Percentiles rank a stretch among this genome's conserved stretches.
phyloP scores from a whole-genome alignment of 2,797 vertebrate species.

The Hippoglossus hippoglossus region DNA sequence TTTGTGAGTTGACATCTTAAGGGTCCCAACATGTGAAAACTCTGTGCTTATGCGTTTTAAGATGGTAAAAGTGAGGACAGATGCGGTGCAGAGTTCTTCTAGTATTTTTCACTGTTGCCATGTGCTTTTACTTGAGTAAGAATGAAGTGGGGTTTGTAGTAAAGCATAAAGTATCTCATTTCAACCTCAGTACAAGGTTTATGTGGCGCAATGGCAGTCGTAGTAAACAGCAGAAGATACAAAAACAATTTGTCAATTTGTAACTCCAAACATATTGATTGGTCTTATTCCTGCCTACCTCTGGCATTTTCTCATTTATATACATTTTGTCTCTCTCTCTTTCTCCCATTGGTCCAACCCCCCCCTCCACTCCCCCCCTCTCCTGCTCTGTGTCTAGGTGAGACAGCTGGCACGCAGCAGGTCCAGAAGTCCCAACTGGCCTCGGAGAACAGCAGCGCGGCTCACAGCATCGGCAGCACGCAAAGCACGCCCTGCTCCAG shows the following conservation, averaged over 20 bases:
- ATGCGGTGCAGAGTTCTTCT: slow-evolving; percentile 21
- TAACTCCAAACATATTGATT: slow-evolving; percentile 18
- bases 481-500: slow-evolving; percentile 98
- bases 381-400: slow-evolving; percentile 80
- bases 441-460: slow-evolving; percentile 96
- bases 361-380: slow-evolving; percentile 10
- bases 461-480: slow-evolving; percentile 95
- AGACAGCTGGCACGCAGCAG: slow-evolving; percentile 82
- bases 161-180: slow-evolving; percentile 11
- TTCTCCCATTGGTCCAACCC: slow-evolving; percentile 2
- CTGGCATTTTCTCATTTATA: slow-evolving; percentile 14
- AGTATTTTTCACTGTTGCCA: background rate
- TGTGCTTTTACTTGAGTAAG: slow-evolving; percentile 3
- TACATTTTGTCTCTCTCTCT: slow-evolving; percentile 1
- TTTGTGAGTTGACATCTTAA: slow-evolving; percentile 16
- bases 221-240: slow-evolving; percentile 29
- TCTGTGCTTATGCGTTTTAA: slow-evolving; percentile 26
- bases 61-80: background rate
- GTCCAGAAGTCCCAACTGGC: slow-evolving; percentile 86
- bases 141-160: background rate
- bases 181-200: background rate
- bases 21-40: slow-evolving; percentile 13
- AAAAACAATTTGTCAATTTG: slow-evolving; percentile 16
- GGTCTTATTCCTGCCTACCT: slow-evolving; percentile 11
- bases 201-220: slow-evolving; percentile 15